Conservation (phyloP, 1,140 invertebrate species). For the Chlorops oryzae region DNA sequence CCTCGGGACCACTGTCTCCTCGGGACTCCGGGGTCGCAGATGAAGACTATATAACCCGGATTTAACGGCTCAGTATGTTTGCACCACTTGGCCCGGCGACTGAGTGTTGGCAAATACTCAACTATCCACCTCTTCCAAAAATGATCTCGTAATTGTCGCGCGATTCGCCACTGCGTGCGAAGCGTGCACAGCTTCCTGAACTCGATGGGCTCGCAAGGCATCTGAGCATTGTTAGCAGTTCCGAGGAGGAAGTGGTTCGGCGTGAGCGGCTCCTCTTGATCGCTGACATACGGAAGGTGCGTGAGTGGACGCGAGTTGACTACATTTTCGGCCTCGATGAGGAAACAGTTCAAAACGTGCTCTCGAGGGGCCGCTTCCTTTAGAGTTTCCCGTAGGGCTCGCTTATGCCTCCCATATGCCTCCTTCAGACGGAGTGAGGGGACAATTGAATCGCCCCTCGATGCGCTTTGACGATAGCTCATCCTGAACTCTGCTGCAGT, state of each 20-base stretch:
- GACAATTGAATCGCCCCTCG: conserved; percentile 33
- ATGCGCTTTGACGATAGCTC: conserved; percentile 3
- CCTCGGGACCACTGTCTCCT: conserved; percentile 19
- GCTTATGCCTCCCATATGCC: conserved; percentile 21
- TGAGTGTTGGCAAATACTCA: conserved; percentile 23
- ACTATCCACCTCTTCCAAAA: conserved; percentile 30
- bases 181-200: too few species aligned
- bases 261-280: conserved; percentile 27
- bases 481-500: neutral
- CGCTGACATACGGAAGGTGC: conserved; percentile 22
- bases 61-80: conserved; percentile 15
- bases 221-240: conserved; percentile 6
- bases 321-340: conserved; percentile 27
- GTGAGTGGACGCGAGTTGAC: conserved; percentile 38
- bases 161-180: conserved; percentile 18
- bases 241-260: conserved; percentile 33
- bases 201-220: conserved; percentile 2
- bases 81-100: conserved; percentile 27
- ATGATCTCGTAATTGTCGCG: conserved; percentile 23
- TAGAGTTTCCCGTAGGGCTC: neutral
- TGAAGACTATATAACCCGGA: conserved; percentile 26
- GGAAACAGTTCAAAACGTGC: conserved; percentile 11
- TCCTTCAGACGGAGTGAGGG: conserved; percentile 26
- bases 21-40: conserved; percentile 21
- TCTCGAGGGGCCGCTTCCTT: conserved; percentile 2